Conservation (phyloP, 2,797 vertebrate species). For the Nothura maculosa region DNA sequence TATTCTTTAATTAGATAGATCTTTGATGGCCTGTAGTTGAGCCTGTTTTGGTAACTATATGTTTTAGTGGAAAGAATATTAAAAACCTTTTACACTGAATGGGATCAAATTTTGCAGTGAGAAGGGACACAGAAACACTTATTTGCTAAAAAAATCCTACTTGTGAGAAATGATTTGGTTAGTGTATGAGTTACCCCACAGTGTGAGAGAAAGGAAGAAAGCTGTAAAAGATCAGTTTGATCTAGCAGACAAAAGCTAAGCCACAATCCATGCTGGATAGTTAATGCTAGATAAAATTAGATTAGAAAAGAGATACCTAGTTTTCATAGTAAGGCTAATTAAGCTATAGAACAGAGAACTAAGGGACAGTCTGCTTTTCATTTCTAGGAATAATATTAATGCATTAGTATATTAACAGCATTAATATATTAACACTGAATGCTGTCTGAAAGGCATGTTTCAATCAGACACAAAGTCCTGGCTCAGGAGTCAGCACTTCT, state of each 20-base stretch:
- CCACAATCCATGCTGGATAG: not conserved
- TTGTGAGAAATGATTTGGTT: constrained; percentile 27
- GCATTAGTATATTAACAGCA: not conserved
- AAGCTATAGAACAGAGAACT: not conserved
- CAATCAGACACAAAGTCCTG: not conserved
- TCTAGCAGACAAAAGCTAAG: not conserved
- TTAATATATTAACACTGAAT: not conserved
- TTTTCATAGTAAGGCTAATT: not conserved
- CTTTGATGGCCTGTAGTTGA: not conserved
- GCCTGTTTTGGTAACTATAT: not conserved
- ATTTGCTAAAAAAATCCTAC: not conserved
- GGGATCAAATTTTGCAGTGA: not conserved
- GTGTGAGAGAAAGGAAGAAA: not conserved
- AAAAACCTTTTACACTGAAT: constrained; percentile 5
- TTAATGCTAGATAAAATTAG: not conserved
- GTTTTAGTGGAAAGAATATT: constrained; percentile 29
- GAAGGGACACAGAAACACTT: not conserved
- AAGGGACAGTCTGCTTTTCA: not conserved
- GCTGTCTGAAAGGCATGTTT: not conserved
- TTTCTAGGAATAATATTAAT: not conserved
- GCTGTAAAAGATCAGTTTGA: not conserved
- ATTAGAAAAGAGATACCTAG: not conserved
- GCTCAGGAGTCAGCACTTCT: not conserved
- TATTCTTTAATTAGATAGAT: constrained; percentile 36
- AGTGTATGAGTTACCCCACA: not conserved